Evolutionary conservation across 2,888 invertebrate genomes (phyloP).

Genomic region (Leptinotarsa juncta): DNA sequence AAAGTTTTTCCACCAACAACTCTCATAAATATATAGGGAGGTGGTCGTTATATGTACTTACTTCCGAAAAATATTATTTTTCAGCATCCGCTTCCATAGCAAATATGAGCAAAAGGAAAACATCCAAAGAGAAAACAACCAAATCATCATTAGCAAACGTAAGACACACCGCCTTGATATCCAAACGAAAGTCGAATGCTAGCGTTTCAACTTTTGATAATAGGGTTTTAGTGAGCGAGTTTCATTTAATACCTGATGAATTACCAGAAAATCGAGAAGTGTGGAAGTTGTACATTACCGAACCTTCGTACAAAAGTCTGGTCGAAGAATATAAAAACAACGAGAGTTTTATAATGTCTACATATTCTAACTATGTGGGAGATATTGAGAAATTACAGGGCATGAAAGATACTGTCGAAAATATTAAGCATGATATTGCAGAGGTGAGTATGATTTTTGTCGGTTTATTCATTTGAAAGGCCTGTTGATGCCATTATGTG

Average conservation of each 20-base stretch:
- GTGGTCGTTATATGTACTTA: no score
- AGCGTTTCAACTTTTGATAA: not conserved
- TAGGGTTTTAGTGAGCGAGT: not conserved
- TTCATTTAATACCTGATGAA: slow-evolving; percentile 40
- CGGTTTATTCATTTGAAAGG: no score
- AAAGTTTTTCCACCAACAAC: no score
- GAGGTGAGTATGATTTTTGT: slow-evolving; percentile 33
- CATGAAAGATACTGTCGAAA: slow-evolving; percentile 40
- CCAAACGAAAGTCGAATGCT: slow-evolving; percentile 32
- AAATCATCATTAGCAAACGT: slow-evolving; percentile 17
- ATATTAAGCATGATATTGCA: slow-evolving; percentile 43
- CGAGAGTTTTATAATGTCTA: slow-evolving; percentile 40
- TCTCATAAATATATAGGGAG: no score
- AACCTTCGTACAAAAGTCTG: slow-evolving; percentile 35
- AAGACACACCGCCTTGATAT: slow-evolving; percentile 33
- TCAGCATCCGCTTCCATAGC: slow-evolving; percentile 24
- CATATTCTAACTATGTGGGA: slow-evolving; percentile 40
- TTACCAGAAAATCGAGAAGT: slow-evolving; percentile 47
- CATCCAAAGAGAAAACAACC: slow-evolving; percentile 16
- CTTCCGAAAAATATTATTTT: not conserved
- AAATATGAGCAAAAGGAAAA: slow-evolving; percentile 20
- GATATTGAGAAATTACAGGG: slow-evolving; percentile 41
- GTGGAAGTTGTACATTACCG: slow-evolving; percentile 41
- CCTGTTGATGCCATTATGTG: no score
- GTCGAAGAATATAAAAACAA: slow-evolving; percentile 46